Base-by-base conservation (phyloP, 2,888 invertebrate species). In the Seira sanloemensis region DNA sequence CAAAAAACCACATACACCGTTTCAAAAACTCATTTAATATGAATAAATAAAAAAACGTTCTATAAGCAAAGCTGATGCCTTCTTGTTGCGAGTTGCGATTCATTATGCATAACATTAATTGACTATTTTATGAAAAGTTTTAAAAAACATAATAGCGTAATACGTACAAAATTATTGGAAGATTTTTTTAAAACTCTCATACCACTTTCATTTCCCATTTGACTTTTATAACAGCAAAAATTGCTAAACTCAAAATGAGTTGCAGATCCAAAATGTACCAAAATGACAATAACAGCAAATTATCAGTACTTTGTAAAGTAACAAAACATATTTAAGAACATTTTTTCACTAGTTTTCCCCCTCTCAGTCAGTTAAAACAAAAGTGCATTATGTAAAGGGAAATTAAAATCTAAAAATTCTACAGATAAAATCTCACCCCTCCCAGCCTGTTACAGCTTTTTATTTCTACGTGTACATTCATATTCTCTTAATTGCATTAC, bases 51-150 rank as follows among this genome's bases (percentile, higher is more conserved):
- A 68, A 68, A 68, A 68, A 82, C 71, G 65, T 18, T 58, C 58
- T 71, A 76, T 82, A 82, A 82, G 77, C 74, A 82, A 82, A 77
- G 71, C 76, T 72, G 50, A 68, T 26, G n/a, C 27, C 68, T 25
- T 68, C 58, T 58, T 18, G n/a, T 58, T 18, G 2, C 16, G 2
- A 58, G 58, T 58, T 58, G 58, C 58, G 9, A 12, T 58, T 58
- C 58, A 16, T 58, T 58, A 2, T 18, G 2, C n/a, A 18, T 58
- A 58, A 58, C 7, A 12, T 18, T 7, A n/a, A 4, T 9, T 58
- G 58, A 58, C 58, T 58, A 58, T 58, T 58, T 58, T n/a, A 58
- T 58, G 2, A 18, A n/a, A n/a, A 18, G n/a, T 58, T 58, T 58
- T 18, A 58, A n/a, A 7, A 18, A 58, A 58, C n/a, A 58, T 58